These are phyloP conservation scores for Amphibalanus amphitrite DNA, from an alignment of 1,140 invertebrate species.

Conservation along the genomic window DNA sequence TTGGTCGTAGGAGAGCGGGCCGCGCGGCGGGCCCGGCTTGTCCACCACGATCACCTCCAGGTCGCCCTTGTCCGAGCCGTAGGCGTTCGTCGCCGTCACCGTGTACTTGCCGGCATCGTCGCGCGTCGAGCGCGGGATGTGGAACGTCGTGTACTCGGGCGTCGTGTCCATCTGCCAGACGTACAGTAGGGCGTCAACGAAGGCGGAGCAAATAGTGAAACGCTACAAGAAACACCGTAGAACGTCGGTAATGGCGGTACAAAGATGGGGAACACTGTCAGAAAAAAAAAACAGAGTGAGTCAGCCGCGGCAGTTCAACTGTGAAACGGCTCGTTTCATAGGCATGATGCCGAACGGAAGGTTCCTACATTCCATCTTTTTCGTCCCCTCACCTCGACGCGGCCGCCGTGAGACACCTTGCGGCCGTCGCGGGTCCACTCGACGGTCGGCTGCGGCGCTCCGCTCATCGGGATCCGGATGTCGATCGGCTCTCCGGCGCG, in stretches of 20 bases:
- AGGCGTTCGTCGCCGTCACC: constrained; percentile 69
- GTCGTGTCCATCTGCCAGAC: constrained; percentile 48
- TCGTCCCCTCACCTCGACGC: constrained; percentile 16
- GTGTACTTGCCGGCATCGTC: constrained; percentile 85
- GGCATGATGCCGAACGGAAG: too few relatives aligned
- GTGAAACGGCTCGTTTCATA: too few relatives aligned
- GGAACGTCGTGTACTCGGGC: constrained; percentile 64
- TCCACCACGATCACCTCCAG: constrained; percentile 84
- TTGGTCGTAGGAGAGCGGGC: constrained; percentile 65
- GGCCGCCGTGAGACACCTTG: constrained; percentile 38
- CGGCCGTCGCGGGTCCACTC: constrained; percentile 71
- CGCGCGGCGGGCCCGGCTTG: constrained; percentile 69
- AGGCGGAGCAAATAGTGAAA: neutral
- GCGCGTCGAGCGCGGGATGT: constrained; percentile 71
- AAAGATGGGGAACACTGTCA: too few relatives aligned
- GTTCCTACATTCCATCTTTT: too few relatives aligned
- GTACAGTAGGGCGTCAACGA: constrained; percentile 1
- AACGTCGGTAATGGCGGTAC: too few relatives aligned
- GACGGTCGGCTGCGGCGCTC: constrained; percentile 80
- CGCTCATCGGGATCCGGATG: constrained; percentile 79
- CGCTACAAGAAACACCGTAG: neutral
- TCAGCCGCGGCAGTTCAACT: too few relatives aligned
- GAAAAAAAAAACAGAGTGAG: too few relatives aligned
- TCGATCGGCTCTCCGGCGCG: constrained; percentile 93
- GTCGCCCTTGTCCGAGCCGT: constrained; percentile 78